A percentile compares a stretch with the other conserved stretches of the same genome.
Evolutionary conservation across 2,797 vertebrate species (phyloP).

Genomic region (Crocodylus rhombifer): DNA sequence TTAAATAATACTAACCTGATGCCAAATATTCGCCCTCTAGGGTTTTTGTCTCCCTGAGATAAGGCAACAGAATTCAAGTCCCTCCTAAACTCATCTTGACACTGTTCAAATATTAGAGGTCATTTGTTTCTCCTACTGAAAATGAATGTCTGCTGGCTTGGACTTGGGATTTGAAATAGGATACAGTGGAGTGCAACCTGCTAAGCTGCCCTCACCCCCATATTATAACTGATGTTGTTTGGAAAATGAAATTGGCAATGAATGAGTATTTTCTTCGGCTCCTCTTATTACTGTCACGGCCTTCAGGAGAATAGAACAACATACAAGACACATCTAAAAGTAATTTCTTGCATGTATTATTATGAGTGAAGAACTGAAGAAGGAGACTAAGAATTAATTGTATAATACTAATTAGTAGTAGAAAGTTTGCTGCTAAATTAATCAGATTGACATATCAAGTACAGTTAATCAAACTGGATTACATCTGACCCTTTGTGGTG

Average conservation of each 20-base stretch:
- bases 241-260: neutral
- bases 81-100: neutral
- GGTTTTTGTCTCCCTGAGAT: conserved; percentile 1
- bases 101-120: neutral
- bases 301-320: conserved; percentile 13
- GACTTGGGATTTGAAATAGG: neutral
- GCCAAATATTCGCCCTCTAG: neutral
- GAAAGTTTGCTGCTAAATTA: conserved; percentile 31
- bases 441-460: neutral
- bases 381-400: conserved; percentile 49
- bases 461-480: neutral
- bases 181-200: neutral
- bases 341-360: conserved; percentile 64
- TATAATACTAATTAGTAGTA: neutral
- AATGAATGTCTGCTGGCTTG: neutral
- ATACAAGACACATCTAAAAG: conserved; percentile 50
- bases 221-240: conserved; percentile 23
- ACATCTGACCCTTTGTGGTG: neutral
- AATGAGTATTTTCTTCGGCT: conserved; percentile 28
- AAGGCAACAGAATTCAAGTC: neutral
- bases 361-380: conserved; percentile 63
- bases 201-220: neutral
- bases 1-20: conserved; percentile 4
- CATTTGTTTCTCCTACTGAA: neutral
- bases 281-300: conserved; percentile 42